Evolutionary conservation across 1,140 invertebrate species (phyloP), one percentile per base, ranked within the genome.

Genomic region (Drosophila kikkawai): DNA sequence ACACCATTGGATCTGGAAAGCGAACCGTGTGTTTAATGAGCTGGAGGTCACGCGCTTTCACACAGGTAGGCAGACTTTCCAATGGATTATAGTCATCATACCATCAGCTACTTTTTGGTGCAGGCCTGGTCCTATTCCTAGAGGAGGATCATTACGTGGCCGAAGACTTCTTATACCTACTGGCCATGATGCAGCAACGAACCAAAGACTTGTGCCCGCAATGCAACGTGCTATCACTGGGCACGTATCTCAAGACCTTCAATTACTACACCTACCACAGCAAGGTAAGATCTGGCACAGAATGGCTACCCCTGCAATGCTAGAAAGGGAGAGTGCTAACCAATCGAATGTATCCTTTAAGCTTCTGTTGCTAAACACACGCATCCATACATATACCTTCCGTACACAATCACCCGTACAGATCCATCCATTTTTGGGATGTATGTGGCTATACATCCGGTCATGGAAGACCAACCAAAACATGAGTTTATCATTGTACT

Each of bases 1-100:
- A 93, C 98, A 99, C 93, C 99, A 99, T 91, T 99, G 99, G 99
- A 99, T 99, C 97, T 99, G 99, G 98, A 99, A 99, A 93, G 96
- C 96, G 0, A 98, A 98, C 92, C 94, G 96, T 34, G 96, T 98
- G 1, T 97, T 97, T 93, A 96, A 97, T 83, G 96, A 97, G 80
- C 93, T 98, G 22, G 94, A 96, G 79, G 94, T 95, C 1, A 97
- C 96, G 0, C 94, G 94, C 59, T 95, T 96, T 77, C 96, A 97
- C 80, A 95, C 95, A 44, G 97, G 96, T 95, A 93, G 93, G 64
- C 47, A 12, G 4, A 12, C 4, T 17, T 9, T 36, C 4, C 2
- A 37, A 55, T 22, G 8, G 13, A n/a, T 56, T 1, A 56, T 11
- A 11, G 19, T 15, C 4, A 5, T 13, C 26, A 29, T 29, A 12